A percentile compares a stretch with the other conserved stretches of the same genome.
Evolutionary conservation across 2,113 vertebrate genomes (phyloP).

Genomic region (Pontoporia blainvillei): DNA sequence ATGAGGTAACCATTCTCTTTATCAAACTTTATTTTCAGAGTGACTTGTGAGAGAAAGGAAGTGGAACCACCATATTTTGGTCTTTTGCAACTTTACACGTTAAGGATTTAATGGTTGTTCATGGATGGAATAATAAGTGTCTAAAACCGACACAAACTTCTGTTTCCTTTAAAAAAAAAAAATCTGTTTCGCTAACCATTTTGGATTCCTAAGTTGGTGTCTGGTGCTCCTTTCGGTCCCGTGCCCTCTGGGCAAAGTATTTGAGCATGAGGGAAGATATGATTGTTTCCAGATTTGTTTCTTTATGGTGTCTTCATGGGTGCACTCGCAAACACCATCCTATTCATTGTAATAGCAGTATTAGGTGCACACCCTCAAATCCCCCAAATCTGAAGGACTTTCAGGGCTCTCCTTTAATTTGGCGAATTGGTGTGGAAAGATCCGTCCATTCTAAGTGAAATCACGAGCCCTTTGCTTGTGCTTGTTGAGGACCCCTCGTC

Average conservation of each 20-base stretch:
- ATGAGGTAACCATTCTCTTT: slow-evolving; percentile 82
- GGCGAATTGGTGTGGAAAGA: not conserved
- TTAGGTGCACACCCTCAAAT: not conserved
- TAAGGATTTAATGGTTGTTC: not conserved
- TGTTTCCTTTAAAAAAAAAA: not conserved
- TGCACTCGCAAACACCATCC: not conserved
- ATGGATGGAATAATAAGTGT: not conserved
- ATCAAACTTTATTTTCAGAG: slow-evolving; percentile 20
- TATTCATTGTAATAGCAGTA: not conserved
- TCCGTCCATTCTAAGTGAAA: not conserved
- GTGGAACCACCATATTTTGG: not conserved
- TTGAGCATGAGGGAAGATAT: not conserved
- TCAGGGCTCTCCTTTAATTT: not conserved
- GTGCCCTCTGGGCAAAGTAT: not conserved
- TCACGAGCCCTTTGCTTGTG: slow-evolving; percentile 26
- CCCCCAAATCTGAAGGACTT: not conserved
- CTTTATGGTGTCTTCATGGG: not conserved
- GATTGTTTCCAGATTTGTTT: not conserved
- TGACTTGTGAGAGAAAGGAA: not conserved
- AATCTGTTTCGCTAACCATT: not conserved
- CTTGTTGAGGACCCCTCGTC: slow-evolving; percentile 85
- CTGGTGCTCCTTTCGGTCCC: not conserved
- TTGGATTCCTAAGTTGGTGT: not conserved
- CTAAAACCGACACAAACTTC: not conserved
- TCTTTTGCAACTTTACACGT: not conserved